Percentiles rank a stretch among this genome's conserved stretches.
Conservation (phyloP, 2,113 vertebrate species). For the Oreocharis arfaki region DNA sequence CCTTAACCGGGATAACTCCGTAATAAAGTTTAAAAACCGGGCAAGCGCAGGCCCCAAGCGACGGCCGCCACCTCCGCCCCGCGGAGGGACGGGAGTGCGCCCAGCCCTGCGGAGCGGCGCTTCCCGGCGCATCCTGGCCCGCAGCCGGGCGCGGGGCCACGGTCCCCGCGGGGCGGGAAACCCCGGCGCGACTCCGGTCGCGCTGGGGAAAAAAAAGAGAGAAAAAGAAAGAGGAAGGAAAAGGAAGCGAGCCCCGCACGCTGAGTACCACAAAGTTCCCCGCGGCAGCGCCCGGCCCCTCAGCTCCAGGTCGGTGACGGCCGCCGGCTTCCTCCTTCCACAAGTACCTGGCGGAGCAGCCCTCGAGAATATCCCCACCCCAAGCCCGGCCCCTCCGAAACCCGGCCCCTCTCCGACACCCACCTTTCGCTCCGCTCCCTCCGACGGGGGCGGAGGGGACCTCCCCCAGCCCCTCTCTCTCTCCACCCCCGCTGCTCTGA, state of each 20-base stretch:
- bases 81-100: background rate
- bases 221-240: too few species aligned
- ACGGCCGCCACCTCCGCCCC: background rate
- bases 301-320: rapidly evolving
- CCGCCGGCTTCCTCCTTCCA: background rate
- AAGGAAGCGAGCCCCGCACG: background rate
- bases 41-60: background rate
- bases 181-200: background rate
- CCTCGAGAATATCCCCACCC: background rate
- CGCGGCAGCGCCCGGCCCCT: too few species aligned
- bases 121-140: background rate
- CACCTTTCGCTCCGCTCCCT: too few species aligned
- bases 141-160: background rate
- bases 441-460: background rate
- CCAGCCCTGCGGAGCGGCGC: too few species aligned
- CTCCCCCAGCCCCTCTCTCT: background rate
- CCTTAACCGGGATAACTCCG: rapidly evolving
- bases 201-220: rapidly evolving
- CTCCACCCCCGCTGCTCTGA: background rate
- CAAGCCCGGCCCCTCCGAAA: background rate
- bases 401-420: background rate
- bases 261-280: background rate
- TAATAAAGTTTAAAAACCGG: rapidly evolving
- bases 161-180: background rate
- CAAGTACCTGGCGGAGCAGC: background rate